A percentile compares a stretch with the other conserved stretches of the same genome.
phyloP scores from a whole-genome alignment of 2,888 invertebrate species.

The Ochropleura plecta region DNA sequence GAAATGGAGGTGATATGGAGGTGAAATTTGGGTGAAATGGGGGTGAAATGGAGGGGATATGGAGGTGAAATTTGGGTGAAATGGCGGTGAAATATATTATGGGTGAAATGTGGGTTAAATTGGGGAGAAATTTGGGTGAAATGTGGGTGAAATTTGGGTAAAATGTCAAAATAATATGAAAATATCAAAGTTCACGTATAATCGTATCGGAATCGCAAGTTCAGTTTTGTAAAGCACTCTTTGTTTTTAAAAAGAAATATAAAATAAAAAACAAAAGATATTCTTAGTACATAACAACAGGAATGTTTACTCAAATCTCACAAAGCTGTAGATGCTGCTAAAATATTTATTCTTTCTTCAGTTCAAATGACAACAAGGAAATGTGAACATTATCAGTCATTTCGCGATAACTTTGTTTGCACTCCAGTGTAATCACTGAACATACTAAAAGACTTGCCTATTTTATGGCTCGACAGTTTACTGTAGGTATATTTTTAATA shows the following conservation, averaged over 20 bases:
- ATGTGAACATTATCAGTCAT: constrained; percentile 48
- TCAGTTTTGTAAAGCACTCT: neutral
- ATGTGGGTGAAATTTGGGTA: no score
- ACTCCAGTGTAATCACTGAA: constrained; percentile 55
- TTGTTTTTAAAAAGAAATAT: neutral
- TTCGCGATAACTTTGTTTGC: constrained; percentile 53
- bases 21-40: no score
- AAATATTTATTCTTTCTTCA: constrained; percentile 50
- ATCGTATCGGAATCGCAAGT: neutral
- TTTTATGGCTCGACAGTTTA: constrained; percentile 59
- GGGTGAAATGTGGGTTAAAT: no score
- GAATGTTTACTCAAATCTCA: constrained; percentile 14
- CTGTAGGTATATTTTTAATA: constrained; percentile 28
- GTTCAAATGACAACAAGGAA: constrained; percentile 52
- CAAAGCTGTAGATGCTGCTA: constrained; percentile 2
- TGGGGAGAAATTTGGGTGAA: no score
- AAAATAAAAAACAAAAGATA: constrained; percentile 3
- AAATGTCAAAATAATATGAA: neutral
- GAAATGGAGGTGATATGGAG: no score
- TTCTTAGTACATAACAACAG: constrained; percentile 18
- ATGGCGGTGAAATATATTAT: no score
- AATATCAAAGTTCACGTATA: neutral
- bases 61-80: no score
- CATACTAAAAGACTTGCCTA: constrained; percentile 49
- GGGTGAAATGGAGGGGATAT: no score